These are phyloP conservation scores for Capromys pilorides DNA, from an alignment of 2,797 vertebrate genomes.

Conservation along the genomic window DNA sequence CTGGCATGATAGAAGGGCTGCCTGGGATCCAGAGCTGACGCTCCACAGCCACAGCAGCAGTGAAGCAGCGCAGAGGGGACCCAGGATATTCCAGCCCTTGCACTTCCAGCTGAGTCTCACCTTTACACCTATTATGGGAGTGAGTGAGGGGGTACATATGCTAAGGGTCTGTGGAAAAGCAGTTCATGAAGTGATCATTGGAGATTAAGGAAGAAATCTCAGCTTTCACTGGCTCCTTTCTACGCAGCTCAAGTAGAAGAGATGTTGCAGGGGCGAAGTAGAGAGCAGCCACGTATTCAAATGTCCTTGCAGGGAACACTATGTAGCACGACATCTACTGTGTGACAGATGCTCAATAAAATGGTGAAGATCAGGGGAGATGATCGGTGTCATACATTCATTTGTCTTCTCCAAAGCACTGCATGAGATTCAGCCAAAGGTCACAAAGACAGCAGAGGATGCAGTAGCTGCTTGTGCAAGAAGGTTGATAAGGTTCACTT, in stretches of 20 bases:
- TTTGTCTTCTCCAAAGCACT: neutral
- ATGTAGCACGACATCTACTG: neutral
- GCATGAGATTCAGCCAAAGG: neutral
- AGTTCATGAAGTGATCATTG: neutral
- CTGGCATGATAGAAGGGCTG: neutral
- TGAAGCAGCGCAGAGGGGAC: neutral
- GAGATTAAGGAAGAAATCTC: neutral
- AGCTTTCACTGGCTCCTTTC: constrained; percentile 15
- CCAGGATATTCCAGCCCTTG: neutral
- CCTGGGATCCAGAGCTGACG: neutral
- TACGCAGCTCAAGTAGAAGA: neutral
- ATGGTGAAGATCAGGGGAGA: neutral
- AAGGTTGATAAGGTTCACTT: neutral
- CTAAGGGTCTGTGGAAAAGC: neutral
- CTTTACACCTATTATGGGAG: neutral
- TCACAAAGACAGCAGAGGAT: neutral
- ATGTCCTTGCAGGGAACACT: neutral
- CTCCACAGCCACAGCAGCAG: neutral
- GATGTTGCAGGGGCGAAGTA: neutral
- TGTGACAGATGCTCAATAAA: neutral
- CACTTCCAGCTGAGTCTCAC: neutral
- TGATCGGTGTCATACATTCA: rapidly evolving
- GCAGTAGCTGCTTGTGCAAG: no score
- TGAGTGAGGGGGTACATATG: neutral
- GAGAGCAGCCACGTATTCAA: neutral